Evolutionary conservation across 1,140 invertebrate species (phyloP), one percentile per base, ranked within the genome.

Genomic region (Atta cephalotes): DNA sequence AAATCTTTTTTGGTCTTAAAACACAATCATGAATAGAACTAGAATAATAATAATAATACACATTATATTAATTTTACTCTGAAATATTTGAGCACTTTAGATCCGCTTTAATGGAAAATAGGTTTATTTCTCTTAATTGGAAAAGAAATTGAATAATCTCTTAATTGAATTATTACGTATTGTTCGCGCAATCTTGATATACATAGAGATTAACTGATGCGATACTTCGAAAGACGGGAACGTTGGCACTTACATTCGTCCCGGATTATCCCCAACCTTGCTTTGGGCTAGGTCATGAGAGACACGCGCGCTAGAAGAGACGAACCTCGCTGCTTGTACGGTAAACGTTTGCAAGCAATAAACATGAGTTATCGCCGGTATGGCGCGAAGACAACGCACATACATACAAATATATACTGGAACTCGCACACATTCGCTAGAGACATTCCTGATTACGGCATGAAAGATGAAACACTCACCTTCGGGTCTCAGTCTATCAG

Each of bases 401-500:
- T 58, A 6, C 0, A 7, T 31, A 16, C 45, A 3, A 21, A 53
- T 2, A n/a, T 45, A 53, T n/a, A 21, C 21, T 45, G 18, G 9
- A n/a, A 6, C 21, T 28, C 66, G n/a, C 5, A 28, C 45, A 56
- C 60, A 28, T 12, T 58, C 4, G 45, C 31, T 45, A 10, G 6
- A 49, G 49, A 39, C 21, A 10, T 39, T 72, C 6, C 7, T 56
- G 31, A 58, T 84, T 77, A 82, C 18, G 18, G 72, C 39, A 49
- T 56, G 25, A 58, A 79, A 76, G 56, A 56, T 18, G 63, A 89
- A 86, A 39, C 53, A 84, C 87, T 91, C 93, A 97, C 97, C 97
- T 96, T 97, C 97, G 94, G 96, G 96, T 96, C 96, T 97, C 93
- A 97, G 94, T 94, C 96, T 96, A 94, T 97, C 96, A 87, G 96